Conservation (phyloP, 2,797 vertebrate species). For the Heterohyrax brucei region DNA sequence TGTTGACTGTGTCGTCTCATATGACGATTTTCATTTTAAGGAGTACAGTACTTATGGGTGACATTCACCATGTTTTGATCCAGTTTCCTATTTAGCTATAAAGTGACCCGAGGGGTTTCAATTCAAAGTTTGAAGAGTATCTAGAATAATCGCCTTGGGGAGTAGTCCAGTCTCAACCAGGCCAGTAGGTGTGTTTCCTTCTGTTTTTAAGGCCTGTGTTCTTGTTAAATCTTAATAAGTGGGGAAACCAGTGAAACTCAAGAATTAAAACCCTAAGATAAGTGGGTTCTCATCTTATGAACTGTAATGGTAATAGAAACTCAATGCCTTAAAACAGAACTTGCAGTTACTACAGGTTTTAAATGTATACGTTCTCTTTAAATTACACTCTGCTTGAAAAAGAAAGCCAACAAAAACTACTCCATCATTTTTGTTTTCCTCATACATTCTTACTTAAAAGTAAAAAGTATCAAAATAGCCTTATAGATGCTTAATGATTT, state of each 20-base stretch:
- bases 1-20: no score
- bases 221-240: constrained; percentile 8
- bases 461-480: constrained; percentile 12
- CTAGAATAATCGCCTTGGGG: no score
- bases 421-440: background rate
- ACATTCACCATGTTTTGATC: no score
- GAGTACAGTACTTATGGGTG: no score
- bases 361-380: background rate
- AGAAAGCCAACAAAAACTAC: background rate
- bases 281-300: background rate
- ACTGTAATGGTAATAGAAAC: constrained; percentile 6
- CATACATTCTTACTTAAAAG: constrained; percentile 32
- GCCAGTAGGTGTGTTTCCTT: no score
- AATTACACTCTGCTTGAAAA: background rate
- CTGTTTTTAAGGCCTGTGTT: background rate
- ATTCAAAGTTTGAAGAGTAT: no score
- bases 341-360: background rate
- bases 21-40: no score
- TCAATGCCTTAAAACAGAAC: constrained; percentile 21
- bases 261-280: constrained; percentile 1
- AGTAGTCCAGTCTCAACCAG: no score
- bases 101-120: no score
- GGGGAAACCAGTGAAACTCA: background rate
- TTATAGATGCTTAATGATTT: background rate
- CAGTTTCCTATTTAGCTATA: no score